Base-by-base conservation (phyloP, 2,113 vertebrate genomes). In the Saguinus midas region DNA sequence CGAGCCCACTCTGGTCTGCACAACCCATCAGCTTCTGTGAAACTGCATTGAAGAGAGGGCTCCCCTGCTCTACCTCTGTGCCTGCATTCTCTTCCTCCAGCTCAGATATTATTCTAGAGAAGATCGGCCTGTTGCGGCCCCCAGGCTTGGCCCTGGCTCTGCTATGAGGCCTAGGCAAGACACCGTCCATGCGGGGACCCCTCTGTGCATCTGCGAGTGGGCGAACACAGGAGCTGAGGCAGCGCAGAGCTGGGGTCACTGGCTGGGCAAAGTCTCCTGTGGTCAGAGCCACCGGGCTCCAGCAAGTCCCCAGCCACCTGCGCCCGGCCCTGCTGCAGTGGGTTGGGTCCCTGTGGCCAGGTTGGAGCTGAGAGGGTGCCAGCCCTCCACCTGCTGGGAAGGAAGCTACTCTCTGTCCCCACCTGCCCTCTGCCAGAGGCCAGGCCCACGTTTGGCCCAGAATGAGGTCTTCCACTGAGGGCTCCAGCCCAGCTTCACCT, bases 401-500 rank as follows among this genome's bases (percentile, higher is more conserved):
- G 92, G 23, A 61, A 79, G 81, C 35, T 48, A n/a, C 75, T 52
- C 12, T 66, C 92, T 1, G 1, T 87, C 83, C 86, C 40, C 55
- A 23, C 21, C 75, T 70, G 64, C 55, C 73, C n/a, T 18, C 61
- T 1, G 3, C 94, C 90, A 1, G 14, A 14, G 76, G 61, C 89
- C 64, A 32, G 86, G 68, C 95, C 95, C 73, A 64, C 2, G 9
- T 94, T 94, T 96, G 96, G 87, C 96, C 84, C 87, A 23, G 76
- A 93, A 73, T 73, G 85, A 90, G 93, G 84, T 87, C 94, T 96
- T 97, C 94, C 93, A 81, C 78, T 4, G 75, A 4, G 4, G n/a
- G 86, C 68, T 50, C 25, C 0, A 0, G 84, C 87, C 92, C 85
- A 86, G 93, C 91, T 91, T 97, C 87, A 94, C 96, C 95, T 96